Evolutionary conservation across 2,888 invertebrate genomes (phyloP).

Genomic region (Campoletis raptor): DNA sequence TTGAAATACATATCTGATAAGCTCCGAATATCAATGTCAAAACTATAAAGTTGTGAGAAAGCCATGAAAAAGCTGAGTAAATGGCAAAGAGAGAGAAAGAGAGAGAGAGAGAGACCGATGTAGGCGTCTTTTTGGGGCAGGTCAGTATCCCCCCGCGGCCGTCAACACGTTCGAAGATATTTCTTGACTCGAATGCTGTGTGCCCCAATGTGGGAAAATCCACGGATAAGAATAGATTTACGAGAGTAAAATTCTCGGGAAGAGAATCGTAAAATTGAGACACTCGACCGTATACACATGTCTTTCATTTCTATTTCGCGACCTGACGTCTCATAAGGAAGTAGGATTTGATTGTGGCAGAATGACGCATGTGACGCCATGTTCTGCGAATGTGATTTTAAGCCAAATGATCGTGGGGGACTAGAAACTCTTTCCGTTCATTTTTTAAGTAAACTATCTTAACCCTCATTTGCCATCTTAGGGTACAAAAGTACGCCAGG

Average conservation of each 20-base stretch:
- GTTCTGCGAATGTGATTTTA: background rate
- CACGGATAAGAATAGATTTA: conserved; percentile 67
- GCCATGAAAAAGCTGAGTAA: background rate
- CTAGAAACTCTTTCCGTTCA: background rate
- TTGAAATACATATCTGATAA: no score
- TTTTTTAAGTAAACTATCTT: background rate
- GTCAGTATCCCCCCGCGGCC: conserved; percentile 46
- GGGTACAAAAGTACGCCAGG: no score
- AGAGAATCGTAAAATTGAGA: conserved; percentile 51
- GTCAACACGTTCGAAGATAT: conserved; percentile 41
- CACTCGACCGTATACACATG: conserved; percentile 16
- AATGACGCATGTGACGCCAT: background rate
- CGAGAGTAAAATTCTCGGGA: conserved; percentile 43
- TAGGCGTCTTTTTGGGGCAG: conserved; percentile 48
- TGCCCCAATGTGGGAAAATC: conserved; percentile 31
- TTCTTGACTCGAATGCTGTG: conserved; percentile 27
- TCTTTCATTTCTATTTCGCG: conserved; percentile 49
- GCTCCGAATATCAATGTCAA: no score
- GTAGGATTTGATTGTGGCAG: background rate
- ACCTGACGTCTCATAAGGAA: conserved; percentile 11
- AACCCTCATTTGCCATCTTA: no score
- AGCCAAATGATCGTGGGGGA: background rate
- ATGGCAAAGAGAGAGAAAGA: background rate
- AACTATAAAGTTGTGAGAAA: no score
- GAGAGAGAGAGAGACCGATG: background rate